Conservation (phyloP, 2,113 vertebrate genomes). For the Indicator indicator region DNA sequence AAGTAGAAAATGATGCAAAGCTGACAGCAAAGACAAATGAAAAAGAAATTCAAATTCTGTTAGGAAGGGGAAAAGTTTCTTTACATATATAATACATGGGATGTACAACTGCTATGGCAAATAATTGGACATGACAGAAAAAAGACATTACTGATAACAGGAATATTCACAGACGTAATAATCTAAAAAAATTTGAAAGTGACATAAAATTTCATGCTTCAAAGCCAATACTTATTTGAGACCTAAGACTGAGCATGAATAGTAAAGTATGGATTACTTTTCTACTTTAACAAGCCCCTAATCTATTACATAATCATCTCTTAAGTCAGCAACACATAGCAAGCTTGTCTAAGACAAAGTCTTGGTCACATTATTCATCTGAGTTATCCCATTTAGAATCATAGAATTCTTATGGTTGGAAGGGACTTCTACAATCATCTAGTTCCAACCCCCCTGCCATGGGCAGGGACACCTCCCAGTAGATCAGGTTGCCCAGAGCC, state of each 20-base stretch:
- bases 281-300: background rate
- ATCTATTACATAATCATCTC: background rate
- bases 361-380: background rate
- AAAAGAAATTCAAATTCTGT: background rate
- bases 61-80: background rate
- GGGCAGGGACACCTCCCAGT: too few relatives aligned
- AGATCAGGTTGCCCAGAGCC: too few relatives aligned
- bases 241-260: background rate
- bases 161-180: background rate
- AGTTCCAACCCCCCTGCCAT: too few relatives aligned
- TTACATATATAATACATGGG: background rate
- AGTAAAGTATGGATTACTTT: background rate
- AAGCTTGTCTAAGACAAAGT: background rate
- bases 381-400: background rate
- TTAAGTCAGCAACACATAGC: background rate
- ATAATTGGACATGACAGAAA: background rate
- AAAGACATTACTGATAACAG: background rate
- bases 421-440: too few relatives aligned
- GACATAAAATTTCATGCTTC: background rate
- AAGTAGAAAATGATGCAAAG: background rate
- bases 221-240: background rate
- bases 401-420: too few relatives aligned
- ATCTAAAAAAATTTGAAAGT: background rate
- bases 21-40: background rate
- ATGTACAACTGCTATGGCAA: fast-evolving